Evolutionary conservation across 2,888 invertebrate genomes (phyloP), one percentile per base, ranked within the genome.

Genomic region (Oxytorus armatus): DNA sequence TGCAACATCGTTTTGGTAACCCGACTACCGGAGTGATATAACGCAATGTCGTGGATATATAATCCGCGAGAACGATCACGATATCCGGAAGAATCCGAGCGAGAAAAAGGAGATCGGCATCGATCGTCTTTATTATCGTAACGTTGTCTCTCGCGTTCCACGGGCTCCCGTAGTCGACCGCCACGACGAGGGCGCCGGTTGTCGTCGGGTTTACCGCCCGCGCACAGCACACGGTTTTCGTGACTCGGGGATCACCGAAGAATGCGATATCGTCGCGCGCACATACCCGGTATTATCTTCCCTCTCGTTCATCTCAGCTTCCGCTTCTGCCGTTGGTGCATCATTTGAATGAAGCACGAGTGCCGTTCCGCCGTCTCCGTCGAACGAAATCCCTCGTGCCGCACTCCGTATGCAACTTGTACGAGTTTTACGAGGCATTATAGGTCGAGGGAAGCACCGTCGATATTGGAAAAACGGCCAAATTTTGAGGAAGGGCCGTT

Each of bases 321-420:
- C 66, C 66, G 76, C 51, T 69, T 65, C 39, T 55, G 57, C 53
- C 39, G 49, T 51, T 47, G 44, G 61, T 47, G 33, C 65, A 77
- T 86, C 87, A 85, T 87, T 86, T 85, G 86, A 88, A 90, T 89
- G 88, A 89, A 85, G 85, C 84, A 82, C 87, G 85, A 82, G 87
- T 87, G 85, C 85, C 79, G 86, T 83, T 59, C 85, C 82, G 75
- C 84, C 82, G 85, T 82, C 85, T 85, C 86, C n/a, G 86, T 87
- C 89, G 87, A 86, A 87, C 83, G 85, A 83, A 83, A 85, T 75
- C 81, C 83, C 72, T 84, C 83, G 82, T 80, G 83, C 81, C 82
- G 83, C 81, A 82, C 72, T 51, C 81, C 81, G 79, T 83, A 82
- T 85, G 82, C 83, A 82, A 83, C 84, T 79, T 83, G 82, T 83